Evolutionary conservation across 2,113 vertebrate genomes (phyloP).

Genomic region (Circaetus gallicus): DNA sequence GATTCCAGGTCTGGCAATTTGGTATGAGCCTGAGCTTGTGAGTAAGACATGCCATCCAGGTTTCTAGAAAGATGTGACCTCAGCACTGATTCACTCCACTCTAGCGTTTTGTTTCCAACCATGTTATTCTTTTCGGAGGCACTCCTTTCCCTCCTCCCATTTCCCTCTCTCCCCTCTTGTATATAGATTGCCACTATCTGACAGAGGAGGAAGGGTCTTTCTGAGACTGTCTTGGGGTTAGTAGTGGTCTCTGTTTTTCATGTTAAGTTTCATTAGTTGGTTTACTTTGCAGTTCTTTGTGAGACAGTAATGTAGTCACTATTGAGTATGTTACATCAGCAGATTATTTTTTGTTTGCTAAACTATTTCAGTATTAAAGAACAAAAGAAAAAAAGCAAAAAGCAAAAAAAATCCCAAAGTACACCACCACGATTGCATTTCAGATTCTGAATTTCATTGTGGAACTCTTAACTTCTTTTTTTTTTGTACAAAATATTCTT

Average conservation of each 20-base stretch:
- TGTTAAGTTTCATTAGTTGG: not conserved
- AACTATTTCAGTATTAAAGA: not conserved
- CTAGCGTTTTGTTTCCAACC: not conserved
- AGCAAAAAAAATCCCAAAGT: not conserved
- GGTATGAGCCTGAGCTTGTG: slow-evolving; percentile 15
- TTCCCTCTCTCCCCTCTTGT: not conserved
- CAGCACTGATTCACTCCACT: slow-evolving; percentile 40
- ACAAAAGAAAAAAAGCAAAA: not conserved
- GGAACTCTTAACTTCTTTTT: not conserved
- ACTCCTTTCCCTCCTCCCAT: not conserved
- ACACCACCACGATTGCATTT: not conserved
- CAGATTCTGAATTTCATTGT: not conserved
- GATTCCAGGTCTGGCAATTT: not conserved
- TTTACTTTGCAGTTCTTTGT: not conserved
- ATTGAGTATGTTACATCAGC: not conserved
- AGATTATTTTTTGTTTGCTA: not conserved
- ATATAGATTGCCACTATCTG: not conserved
- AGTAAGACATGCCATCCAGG: not conserved
- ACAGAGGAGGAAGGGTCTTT: not conserved
- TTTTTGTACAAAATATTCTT: not conserved
- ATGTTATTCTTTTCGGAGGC: not conserved
- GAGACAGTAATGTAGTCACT: not conserved
- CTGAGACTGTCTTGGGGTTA: not conserved
- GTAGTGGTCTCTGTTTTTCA: not conserved
- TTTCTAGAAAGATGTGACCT: slow-evolving; percentile 23